Conservation (phyloP, 2,888 invertebrate genomes). For the Ephialtes manifestator region DNA sequence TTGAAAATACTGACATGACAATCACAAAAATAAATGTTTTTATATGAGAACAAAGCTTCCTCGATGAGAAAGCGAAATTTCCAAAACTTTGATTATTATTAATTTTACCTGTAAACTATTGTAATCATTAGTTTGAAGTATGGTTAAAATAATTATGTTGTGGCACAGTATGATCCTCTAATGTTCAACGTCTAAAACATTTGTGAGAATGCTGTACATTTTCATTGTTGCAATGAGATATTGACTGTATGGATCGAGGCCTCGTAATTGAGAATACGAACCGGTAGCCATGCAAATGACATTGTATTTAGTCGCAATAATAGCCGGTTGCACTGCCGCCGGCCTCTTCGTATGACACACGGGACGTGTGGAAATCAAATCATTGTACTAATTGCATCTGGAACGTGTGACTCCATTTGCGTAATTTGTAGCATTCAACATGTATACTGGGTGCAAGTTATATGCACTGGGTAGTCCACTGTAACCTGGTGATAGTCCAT, state of each 20-base stretch:
- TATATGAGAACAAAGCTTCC: neutral
- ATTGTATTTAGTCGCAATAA: constrained; percentile 53
- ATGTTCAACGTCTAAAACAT: neutral
- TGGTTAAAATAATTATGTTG: no score
- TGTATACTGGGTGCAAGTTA: constrained; percentile 7
- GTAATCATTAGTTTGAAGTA: no score
- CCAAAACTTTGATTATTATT: no score
- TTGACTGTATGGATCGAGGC: constrained; percentile 37
- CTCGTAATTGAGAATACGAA: constrained; percentile 32
- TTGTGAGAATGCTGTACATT: neutral
- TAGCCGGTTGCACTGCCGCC: constrained; percentile 18
- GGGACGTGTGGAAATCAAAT: constrained; percentile 66
- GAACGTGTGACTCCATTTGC: constrained; percentile 72
- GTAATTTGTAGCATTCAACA: constrained; percentile 69
- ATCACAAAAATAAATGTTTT: neutral
- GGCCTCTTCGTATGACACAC: constrained; percentile 26
- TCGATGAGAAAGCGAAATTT: no score
- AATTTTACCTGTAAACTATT: no score
- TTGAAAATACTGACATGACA: no score
- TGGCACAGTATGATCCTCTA: no score
- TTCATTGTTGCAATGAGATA: constrained; percentile 30
- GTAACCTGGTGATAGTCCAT: neutral
- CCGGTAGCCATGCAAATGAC: constrained; percentile 44
- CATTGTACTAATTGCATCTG: constrained; percentile 69
- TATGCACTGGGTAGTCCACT: neutral